These are phyloP conservation scores for Vanacampus margaritifer DNA, from an alignment of 2,113 vertebrate genomes.

Conservation along the genomic window DNA sequence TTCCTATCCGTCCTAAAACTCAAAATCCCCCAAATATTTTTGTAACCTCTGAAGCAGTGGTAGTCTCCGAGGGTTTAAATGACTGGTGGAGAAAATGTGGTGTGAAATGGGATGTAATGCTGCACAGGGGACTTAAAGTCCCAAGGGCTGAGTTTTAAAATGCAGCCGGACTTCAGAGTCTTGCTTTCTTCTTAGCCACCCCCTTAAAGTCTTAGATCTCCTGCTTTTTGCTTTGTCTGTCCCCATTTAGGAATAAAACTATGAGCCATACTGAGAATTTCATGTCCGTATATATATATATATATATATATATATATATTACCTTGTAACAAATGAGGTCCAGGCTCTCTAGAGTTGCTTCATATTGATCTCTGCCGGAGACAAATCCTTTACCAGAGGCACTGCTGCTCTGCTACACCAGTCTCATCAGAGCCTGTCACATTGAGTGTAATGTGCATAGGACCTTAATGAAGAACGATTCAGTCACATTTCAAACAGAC, in stretches of 20 bases:
- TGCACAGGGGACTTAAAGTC: constrained; percentile 48
- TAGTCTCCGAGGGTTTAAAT: constrained; percentile 33
- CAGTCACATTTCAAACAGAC: constrained; percentile 51
- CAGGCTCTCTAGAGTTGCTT: constrained; percentile 42
- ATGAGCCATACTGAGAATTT: constrained; percentile 41
- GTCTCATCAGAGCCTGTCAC: constrained; percentile 40
- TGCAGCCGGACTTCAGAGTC: constrained; percentile 30
- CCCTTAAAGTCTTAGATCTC: constrained; percentile 13
- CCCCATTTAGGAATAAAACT: constrained; percentile 35
- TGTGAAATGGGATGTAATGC: constrained; percentile 56
- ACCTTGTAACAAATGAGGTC: constrained; percentile 46
- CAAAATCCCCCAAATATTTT: background rate
- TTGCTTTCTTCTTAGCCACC: constrained; percentile 18
- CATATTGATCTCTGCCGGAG: constrained; percentile 43
- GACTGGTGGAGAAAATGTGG: constrained; percentile 37
- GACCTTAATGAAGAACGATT: constrained; percentile 55
- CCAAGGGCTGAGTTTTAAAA: constrained; percentile 43
- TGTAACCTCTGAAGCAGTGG: background rate
- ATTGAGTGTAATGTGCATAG: constrained; percentile 39
- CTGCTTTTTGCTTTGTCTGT: constrained; percentile 15
- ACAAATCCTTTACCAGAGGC: constrained; percentile 48
- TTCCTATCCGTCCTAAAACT: background rate
- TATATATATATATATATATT: too few species aligned
- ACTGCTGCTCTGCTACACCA: constrained; percentile 46
- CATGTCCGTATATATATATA: constrained; percentile 52